phyloP scores from a whole-genome alignment of 2,113 vertebrate species.

The Microtus pennsylvanicus region DNA sequence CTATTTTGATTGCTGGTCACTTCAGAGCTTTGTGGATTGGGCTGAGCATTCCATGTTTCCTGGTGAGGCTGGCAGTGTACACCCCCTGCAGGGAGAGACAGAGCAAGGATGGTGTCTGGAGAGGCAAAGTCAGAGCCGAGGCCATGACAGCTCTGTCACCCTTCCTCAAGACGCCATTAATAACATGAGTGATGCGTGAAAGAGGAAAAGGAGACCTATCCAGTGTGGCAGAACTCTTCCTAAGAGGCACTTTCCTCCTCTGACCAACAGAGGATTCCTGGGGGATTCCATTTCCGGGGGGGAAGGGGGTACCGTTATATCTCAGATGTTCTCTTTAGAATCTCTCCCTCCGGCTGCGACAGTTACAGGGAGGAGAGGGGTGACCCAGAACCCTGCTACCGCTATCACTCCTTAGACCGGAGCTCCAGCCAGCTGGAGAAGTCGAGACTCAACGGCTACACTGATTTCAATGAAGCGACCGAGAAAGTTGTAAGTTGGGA shows the following conservation, averaged over 20 bases:
- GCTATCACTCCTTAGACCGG: fast-evolving
- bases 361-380: background rate
- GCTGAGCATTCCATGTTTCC: background rate
- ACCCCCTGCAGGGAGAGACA: fast-evolving
- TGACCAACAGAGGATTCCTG: background rate
- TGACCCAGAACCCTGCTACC: background rate
- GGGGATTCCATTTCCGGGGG: background rate
- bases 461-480: no score
- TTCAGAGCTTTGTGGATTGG: background rate
- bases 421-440: background rate
- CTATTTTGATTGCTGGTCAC: background rate
- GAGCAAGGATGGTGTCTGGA: background rate
- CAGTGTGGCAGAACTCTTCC: background rate
- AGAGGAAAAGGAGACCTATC: background rate
- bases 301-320: background rate
- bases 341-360: no score
- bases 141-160: background rate
- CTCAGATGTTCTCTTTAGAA: background rate
- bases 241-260: background rate
- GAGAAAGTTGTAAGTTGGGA: background rate
- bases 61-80: background rate
- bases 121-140: background rate
- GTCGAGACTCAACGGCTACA: no score
- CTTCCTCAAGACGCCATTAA: background rate
- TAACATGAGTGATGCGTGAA: background rate